Base-by-base conservation (phyloP, 1,140 invertebrate species). In the Sipha flava region DNA sequence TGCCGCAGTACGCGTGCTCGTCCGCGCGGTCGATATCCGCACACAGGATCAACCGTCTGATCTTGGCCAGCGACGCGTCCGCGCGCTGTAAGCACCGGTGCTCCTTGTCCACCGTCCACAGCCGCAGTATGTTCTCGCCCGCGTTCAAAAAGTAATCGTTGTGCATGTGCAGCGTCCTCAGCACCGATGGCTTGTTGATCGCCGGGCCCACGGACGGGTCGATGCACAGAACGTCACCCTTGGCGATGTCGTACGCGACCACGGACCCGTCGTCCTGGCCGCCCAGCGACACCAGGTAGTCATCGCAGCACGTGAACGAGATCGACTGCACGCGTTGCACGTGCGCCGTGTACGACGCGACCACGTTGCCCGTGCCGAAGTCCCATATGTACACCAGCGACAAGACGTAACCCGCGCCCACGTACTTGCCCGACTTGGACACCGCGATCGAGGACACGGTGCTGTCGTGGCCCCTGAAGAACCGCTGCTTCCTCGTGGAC, bases 331-430 rank as follows among this genome's bases (percentile, higher is more conserved):
- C 91, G 66, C 93, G 90, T n/a, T 91, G 91, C 88, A 94, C 95
- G 85, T 98, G 95, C 12, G 94, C 86, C 84, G 92, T 91, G 85
- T 96, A 90, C 70, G 88, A 89, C 0, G 88, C 87, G 54, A 92
- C 85, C 62, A 90, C 84, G 37, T 85, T 86, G 80, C 88, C 89
- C 45, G 87, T 88, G 5, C 90, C 87, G 83, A 92, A 96, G 84
- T 95, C 90, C 95, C 95, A 98, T 21, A 98, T 85, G 9, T 81
- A 54, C 3, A 62, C 37, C 64, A 64, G 79, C 84, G 92, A 91
- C 86, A 94, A 94, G 84, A 93, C 90, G 12, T 96, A 94, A 0
- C 95, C 95, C 12, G 94, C 94, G n/a, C 93, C 95, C 43, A 97
- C 86, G 83, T 90, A 94, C 37, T 90, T 90, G 52, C 95, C 95